A percentile compares a stretch with the other conserved stretches of the same genome.
These are phyloP conservation scores for Varanus komodoensis DNA, from an alignment of 2,113 vertebrate genomes.

Conservation along the genomic window DNA sequence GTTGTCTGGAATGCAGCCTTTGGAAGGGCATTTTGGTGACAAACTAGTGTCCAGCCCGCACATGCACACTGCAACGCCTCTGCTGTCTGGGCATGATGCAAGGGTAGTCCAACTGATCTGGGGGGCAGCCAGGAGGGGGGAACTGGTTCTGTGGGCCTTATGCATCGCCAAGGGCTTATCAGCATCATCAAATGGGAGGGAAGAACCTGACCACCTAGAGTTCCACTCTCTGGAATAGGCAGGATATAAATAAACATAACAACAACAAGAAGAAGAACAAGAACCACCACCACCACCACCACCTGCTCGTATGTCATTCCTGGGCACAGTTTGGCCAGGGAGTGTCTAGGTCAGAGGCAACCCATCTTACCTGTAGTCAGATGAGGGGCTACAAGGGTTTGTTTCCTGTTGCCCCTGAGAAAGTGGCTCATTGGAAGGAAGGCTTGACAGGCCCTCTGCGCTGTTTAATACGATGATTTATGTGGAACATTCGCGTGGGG, in stretches of 20 bases:
- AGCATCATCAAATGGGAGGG: neutral
- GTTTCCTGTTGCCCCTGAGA: neutral
- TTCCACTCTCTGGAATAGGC: too few relatives aligned
- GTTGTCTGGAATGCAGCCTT: neutral
- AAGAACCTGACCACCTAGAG: too few relatives aligned
- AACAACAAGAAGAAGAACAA: too few relatives aligned
- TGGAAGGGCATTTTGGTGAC: neutral
- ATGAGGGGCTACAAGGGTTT: neutral
- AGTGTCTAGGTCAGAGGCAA: neutral
- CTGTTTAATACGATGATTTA: neutral
- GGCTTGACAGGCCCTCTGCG: neutral
- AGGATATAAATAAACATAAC: too few relatives aligned
- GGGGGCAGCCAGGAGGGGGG: too few relatives aligned
- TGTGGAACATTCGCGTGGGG: neutral
- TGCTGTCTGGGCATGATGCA: too few relatives aligned
- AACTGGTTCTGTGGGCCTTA: neutral
- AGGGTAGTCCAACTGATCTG: too few relatives aligned
- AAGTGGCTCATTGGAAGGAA: neutral
- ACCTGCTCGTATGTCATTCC: neutral
- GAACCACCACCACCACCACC: too few relatives aligned
- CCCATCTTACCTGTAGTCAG: neutral
- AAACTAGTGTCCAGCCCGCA: neutral
- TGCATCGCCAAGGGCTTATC: neutral
- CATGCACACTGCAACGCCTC: too few relatives aligned
- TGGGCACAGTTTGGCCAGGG: neutral